phyloP scores from a whole-genome alignment of 2,888 invertebrate species.

The Tenthredo notha region DNA sequence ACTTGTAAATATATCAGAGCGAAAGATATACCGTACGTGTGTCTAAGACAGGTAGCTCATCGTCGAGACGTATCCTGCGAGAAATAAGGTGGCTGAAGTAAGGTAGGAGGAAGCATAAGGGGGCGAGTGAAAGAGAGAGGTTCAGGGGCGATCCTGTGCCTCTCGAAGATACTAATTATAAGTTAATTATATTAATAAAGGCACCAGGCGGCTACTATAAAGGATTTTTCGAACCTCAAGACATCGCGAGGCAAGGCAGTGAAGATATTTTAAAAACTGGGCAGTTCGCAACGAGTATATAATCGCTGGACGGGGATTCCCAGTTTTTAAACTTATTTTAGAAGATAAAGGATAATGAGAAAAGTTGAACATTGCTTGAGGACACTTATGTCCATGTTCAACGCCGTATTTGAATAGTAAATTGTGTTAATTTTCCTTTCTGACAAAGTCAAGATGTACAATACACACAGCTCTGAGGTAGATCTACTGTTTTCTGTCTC shows the following conservation, averaged over 20 bases:
- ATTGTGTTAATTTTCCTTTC: background rate
- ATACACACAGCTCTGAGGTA: background rate
- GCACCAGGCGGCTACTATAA: slow-evolving; percentile 61
- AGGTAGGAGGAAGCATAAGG: background rate
- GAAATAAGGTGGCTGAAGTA: slow-evolving; percentile 1
- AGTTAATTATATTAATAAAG: slow-evolving; percentile 67
- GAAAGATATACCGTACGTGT: background rate
- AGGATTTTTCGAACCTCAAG: slow-evolving; percentile 27
- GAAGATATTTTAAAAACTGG: slow-evolving; percentile 18
- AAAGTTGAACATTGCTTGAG: background rate
- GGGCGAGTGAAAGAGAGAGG: slow-evolving; percentile 11
- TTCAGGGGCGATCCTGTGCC: slow-evolving; percentile 31
- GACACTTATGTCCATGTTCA: background rate
- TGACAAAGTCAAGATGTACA: slow-evolving; percentile 32
- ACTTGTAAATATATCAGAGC: background rate
- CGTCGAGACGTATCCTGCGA: slow-evolving; percentile 19
- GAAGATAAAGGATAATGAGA: background rate
- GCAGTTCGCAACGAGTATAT: slow-evolving; percentile 13
- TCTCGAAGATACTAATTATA: slow-evolving; percentile 61
- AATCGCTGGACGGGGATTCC: background rate
- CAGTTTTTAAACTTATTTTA: background rate
- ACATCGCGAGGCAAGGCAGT: background rate
- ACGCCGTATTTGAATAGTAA: background rate
- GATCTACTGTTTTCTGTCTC: background rate
- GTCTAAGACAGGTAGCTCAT: slow-evolving; percentile 48